These are phyloP conservation scores for Elysia chlorotica DNA, from an alignment of 1,140 invertebrate genomes.

Conservation along the genomic window DNA sequence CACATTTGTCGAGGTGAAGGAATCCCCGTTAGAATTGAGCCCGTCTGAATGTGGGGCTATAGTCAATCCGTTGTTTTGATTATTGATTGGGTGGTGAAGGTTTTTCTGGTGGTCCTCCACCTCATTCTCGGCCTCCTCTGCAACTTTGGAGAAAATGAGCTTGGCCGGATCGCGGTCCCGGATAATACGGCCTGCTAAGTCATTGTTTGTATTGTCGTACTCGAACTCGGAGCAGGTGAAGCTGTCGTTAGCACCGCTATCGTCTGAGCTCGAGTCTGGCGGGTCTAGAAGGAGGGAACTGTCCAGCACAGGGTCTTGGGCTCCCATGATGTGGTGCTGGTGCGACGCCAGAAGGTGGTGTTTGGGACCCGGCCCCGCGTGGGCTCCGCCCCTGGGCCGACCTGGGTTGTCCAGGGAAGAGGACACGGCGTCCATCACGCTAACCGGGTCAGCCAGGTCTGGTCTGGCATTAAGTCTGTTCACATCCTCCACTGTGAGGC, in stretches of 20 bases:
- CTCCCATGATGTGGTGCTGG: slow-evolving; percentile 72
- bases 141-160: slow-evolving; percentile 73
- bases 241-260: slow-evolving; percentile 89
- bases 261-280: slow-evolving; percentile 81
- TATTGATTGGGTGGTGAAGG: slow-evolving; percentile 34
- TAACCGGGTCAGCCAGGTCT: slow-evolving; percentile 82
- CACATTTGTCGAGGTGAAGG: slow-evolving; percentile 82
- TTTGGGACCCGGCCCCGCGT: neutral
- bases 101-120: slow-evolving; percentile 63
- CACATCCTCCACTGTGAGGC: slow-evolving; percentile 89
- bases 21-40: slow-evolving; percentile 90
- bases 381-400: slow-evolving; percentile 18
- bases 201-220: slow-evolving; percentile 77
- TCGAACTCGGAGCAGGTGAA: slow-evolving; percentile 98
- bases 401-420: slow-evolving; percentile 76
- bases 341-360: too few species aligned
- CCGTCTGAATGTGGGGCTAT: slow-evolving; percentile 78
- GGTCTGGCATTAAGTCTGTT: slow-evolving; percentile 82
- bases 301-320: slow-evolving; percentile 50
- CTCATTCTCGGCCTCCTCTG: slow-evolving; percentile 71
- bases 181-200: slow-evolving; percentile 58
- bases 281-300: slow-evolving; percentile 57
- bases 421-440: slow-evolving; percentile 89
- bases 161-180: slow-evolving; percentile 65
- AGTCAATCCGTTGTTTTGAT: neutral